phyloP scores from a whole-genome alignment of 2,113 vertebrate species.

The Sorex araneus region DNA sequence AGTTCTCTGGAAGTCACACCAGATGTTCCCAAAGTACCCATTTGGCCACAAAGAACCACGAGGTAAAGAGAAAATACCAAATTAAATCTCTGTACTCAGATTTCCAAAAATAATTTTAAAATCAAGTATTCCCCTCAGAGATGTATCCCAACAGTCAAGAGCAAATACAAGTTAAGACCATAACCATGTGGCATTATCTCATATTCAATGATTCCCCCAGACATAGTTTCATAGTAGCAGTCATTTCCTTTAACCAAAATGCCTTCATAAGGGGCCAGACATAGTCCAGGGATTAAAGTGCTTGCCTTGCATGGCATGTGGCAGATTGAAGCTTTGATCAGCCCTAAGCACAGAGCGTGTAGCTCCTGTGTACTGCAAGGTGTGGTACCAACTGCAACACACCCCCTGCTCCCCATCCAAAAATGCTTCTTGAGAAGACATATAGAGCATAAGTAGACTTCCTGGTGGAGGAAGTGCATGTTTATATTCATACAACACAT shows the following conservation, averaged over 20 bases:
- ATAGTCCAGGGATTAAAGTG: background rate
- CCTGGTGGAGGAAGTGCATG: background rate
- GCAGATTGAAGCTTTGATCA: too few relatives aligned
- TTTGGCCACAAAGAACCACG: background rate
- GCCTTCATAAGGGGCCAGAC: background rate
- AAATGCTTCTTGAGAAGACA: background rate
- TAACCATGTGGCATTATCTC: background rate
- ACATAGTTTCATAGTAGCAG: background rate
- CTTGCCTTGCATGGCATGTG: too few relatives aligned
- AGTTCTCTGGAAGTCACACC: background rate
- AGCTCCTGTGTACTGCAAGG: too few relatives aligned
- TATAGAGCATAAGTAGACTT: background rate
- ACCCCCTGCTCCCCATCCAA: too few relatives aligned
- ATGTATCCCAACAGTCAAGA: background rate
- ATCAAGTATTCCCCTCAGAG: background rate
- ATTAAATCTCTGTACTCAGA: background rate
- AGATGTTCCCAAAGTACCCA: background rate
- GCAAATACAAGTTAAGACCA: background rate
- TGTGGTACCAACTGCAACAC: too few relatives aligned
- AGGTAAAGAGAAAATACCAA: background rate
- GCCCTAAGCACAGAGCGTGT: too few relatives aligned
- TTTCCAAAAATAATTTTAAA: background rate
- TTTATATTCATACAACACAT: background rate
- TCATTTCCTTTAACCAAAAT: background rate
- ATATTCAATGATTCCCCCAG: background rate